Evolutionary conservation across 2,113 vertebrate genomes (phyloP), one percentile per base, ranked within the genome.

Genomic region (Calidris pygmaea): DNA sequence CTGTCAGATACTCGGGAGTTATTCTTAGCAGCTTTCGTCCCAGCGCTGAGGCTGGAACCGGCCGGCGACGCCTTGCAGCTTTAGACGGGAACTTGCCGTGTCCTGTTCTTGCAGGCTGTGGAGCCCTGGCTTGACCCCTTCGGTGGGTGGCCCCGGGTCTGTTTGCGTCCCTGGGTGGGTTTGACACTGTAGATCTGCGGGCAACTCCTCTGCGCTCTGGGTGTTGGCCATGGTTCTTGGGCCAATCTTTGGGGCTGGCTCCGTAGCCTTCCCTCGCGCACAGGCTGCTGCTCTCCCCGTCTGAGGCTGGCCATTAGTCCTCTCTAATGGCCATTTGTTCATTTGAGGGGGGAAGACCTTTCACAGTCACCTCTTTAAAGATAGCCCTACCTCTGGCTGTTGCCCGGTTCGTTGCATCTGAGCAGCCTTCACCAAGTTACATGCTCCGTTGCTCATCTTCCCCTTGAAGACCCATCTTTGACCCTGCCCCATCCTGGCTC

Each of bases 191-290:
- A 23, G 20, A 18, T 24, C 52, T 29, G 29, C 23, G 73, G 50
- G 73, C 3, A 9, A 2, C 70, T 89, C 68, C 72, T 67, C 27
- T 20, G 10, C 2, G 5, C 50, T 62, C 67, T 52, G 53, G 19
- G 30, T 45, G 43, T 55, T 45, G 56, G 26, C 68, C 0, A 0
- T 34, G 58, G 41, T 34, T 78, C 78, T 71, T 59, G 50, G 26
- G 45, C 20, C 53, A 26, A 1, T 13, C 55, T 58, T 62, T 85
- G 87, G 59, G 71, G 32, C 68, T 79, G 87, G 24, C 45, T 78
- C 35, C 14, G 5, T 22, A 10, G 3, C 34, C 26, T 71, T 37
- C 26, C 19, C 20, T 70, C 0, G 0, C 35, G 34, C 19, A 27
- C 4, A 7, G 53, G 58, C 48, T 80, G 72, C 79, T 91, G 47